Conservation (phyloP, 2,888 invertebrate species). For the Dryocosmus kuriphilus region DNA sequence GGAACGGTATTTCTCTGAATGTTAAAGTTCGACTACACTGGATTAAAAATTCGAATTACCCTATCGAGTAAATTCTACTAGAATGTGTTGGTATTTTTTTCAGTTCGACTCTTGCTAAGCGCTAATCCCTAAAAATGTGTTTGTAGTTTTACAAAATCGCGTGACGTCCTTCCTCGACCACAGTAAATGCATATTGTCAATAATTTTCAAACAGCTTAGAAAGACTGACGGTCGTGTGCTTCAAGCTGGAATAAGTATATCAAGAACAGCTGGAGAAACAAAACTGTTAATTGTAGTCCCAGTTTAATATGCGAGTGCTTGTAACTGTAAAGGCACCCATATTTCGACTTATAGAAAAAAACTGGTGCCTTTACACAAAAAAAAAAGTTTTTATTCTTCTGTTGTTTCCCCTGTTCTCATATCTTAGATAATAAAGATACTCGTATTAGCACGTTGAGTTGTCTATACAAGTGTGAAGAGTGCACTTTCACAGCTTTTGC, state of each 20-base stretch:
- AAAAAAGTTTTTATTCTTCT: neutral
- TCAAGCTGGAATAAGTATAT: constrained; percentile 43
- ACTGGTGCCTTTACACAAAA: neutral
- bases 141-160: constrained; percentile 46
- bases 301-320: neutral
- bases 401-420: neutral
- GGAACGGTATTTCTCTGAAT: constrained; percentile 4
- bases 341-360: neutral
- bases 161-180: constrained; percentile 36
- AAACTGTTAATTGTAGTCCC: neutral
- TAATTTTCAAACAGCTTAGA: constrained; percentile 48
- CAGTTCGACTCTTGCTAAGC: constrained; percentile 37
- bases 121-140: constrained; percentile 48
- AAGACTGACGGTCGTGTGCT: constrained; percentile 51
- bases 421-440: neutral
- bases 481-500: constrained; percentile 33
- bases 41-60: constrained; percentile 42
- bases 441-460: neutral
- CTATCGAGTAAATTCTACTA: constrained; percentile 40
- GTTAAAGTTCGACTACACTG: constrained; percentile 15
- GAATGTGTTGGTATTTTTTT: constrained; percentile 47
- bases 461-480: constrained; percentile 6
- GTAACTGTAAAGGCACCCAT: neutral
- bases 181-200: constrained; percentile 51
- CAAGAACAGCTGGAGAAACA: constrained; percentile 22